Percentiles rank a stretch among this genome's conserved stretches.
phyloP scores from a whole-genome alignment of 1,140 invertebrate genomes.

The Lepidotrigona ventralis region DNA sequence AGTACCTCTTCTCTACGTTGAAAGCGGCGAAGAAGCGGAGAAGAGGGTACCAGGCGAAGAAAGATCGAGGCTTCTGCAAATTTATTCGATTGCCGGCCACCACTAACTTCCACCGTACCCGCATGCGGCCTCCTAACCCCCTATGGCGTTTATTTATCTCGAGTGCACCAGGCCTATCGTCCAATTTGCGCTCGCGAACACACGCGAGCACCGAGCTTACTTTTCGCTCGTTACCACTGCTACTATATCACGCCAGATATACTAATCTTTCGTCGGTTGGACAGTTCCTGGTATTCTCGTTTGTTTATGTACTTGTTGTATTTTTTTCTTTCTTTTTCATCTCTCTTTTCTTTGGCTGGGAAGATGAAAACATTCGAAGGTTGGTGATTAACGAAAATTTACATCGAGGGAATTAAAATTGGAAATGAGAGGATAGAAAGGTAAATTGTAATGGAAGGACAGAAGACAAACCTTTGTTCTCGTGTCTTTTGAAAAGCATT shows the following conservation, averaged over 20 bases:
- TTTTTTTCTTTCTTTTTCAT: too few species aligned
- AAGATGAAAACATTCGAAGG: neutral
- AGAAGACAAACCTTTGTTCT: too few species aligned
- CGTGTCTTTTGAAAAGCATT: too few species aligned
- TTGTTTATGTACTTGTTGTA: neutral
- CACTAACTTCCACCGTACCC: slow-evolving; percentile 58
- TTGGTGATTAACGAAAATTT: neutral
- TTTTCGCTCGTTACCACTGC: slow-evolving; percentile 48
- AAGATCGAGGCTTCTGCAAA: slow-evolving; percentile 54
- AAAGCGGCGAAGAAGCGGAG: neutral
- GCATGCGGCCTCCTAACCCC: slow-evolving; percentile 55
- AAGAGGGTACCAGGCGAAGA: slow-evolving; percentile 2
- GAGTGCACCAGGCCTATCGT: slow-evolving; percentile 61
- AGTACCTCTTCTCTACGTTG: slow-evolving; percentile 17
- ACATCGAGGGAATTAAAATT: too few species aligned
- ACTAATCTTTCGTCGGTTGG: slow-evolving; percentile 32
- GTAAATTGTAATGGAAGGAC: too few species aligned
- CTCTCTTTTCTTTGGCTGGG: neutral
- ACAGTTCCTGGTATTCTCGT: slow-evolving; percentile 1
- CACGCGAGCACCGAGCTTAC: slow-evolving; percentile 22
- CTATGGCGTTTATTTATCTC: slow-evolving; percentile 65
- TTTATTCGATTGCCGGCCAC: slow-evolving; percentile 54
- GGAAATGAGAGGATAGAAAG: too few species aligned
- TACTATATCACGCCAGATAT: slow-evolving; percentile 44
- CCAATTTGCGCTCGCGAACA: slow-evolving; percentile 59